These are phyloP conservation scores for Actinemys pallida DNA, from an alignment of 2,113 vertebrate genomes.

Conservation along the genomic window DNA sequence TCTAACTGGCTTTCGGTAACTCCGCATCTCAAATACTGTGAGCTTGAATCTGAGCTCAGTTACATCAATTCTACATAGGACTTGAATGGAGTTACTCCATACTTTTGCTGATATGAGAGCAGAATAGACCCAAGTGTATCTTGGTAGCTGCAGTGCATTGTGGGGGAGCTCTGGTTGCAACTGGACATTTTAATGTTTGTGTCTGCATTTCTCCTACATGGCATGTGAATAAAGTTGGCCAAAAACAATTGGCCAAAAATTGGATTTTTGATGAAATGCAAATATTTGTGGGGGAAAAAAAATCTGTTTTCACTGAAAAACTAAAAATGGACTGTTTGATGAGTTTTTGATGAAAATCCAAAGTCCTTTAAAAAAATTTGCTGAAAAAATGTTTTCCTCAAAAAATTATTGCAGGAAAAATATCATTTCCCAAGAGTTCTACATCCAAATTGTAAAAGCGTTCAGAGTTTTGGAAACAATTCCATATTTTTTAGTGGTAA, in stretches of 20 bases:
- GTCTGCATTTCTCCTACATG: not conserved
- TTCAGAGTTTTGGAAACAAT: not conserved
- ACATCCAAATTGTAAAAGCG: not conserved
- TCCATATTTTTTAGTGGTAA: slow-evolving; percentile 13
- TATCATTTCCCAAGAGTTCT: not conserved
- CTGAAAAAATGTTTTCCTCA: not conserved
- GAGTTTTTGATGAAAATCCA: not conserved
- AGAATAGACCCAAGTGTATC: not conserved
- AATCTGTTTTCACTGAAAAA: not conserved
- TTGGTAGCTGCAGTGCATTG: not conserved
- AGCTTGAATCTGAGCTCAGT: not conserved
- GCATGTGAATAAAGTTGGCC: not conserved
- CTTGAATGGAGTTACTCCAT: not conserved
- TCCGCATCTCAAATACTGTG: not conserved
- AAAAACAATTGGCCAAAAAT: not conserved
- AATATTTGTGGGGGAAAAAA: not conserved
- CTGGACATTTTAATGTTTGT: not conserved
- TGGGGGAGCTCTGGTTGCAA: not conserved
- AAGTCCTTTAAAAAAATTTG: not conserved
- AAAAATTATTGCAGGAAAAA: not conserved
- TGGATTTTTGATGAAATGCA: not conserved
- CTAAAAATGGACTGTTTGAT: not conserved
- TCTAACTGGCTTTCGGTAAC: not conserved
- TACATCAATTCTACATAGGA: not conserved
- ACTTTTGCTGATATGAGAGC: not conserved